Evolutionary conservation across 2,113 vertebrate species (phyloP), one percentile per base, ranked within the genome.

Genomic region (Coptodon bakossiorum): DNA sequence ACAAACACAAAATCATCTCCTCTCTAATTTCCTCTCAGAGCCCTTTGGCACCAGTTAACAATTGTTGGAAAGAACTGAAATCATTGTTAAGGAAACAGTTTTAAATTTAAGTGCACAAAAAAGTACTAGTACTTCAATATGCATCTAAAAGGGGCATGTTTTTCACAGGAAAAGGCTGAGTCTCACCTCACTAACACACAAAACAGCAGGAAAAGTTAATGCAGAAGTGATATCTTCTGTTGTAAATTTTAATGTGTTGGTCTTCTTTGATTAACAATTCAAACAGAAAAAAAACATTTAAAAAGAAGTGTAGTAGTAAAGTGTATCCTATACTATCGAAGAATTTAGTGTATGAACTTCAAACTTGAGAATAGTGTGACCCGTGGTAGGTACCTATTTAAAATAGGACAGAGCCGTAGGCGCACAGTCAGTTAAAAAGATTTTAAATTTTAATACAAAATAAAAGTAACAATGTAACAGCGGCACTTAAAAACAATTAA

Each of bases 101-200:
- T 63, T 63, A 19, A 63, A 63, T 63, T 0, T 34, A 63, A 63
- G 29, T 63, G 59, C 9, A 63, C 29, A 63, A 34, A 19, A 16
- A 63, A 63, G 29, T 34, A 63, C 29, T 6, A 1, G 59, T 63
- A 19, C 29, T 63, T 19, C 29, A 63, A 63, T 34, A 19, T 19
- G 29, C 59, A 34, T 63, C 59, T 19, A 34, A 63, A 63, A 63
- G 29, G 29, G 29, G 9, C 16, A 63, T 34, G 59, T 34, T 63
- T 63, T 63, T 63, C 6, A 36, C 17, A 12, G 29, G 16, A 63
- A 63, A 36, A 4, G 6, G 59, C 31, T 19, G 31, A 63, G 59
- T 36, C 59, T 63, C 0, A 0, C 0, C 29, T 19, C 0, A 0
- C 29, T 63, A 19, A 4, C 59, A 63, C 29, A 4, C 0, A 63